phyloP scores from a whole-genome alignment of 2,888 invertebrate species.

The Microctonus brassicae region DNA sequence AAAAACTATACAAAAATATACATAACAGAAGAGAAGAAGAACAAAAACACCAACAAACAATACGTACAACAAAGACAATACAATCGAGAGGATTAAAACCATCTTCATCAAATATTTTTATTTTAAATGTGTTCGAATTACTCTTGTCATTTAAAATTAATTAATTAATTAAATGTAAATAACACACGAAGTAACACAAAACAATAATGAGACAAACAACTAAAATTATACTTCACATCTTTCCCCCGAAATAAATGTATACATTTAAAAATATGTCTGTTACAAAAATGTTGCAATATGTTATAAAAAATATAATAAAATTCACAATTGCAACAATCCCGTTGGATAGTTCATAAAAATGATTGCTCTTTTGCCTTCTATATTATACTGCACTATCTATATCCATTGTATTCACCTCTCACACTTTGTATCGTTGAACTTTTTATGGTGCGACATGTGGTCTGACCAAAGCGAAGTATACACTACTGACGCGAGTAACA shows the following conservation, averaged over 20 bases:
- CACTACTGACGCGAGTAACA: constrained; percentile 11
- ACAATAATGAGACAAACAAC: neutral
- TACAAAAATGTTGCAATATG: no score
- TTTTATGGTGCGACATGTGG: neutral
- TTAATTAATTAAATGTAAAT: constrained; percentile 21
- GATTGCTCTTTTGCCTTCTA: neutral
- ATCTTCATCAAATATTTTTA: neutral
- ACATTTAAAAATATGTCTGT: no score
- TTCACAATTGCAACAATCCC: constrained; percentile 1
- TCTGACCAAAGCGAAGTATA: constrained; percentile 14
- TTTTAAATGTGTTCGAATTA: neutral
- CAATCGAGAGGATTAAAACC: neutral
- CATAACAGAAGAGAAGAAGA: neutral
- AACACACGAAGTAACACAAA: neutral
- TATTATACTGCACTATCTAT: neutral
- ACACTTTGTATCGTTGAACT: neutral
- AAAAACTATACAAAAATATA: neutral
- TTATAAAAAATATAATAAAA: constrained; percentile 8
- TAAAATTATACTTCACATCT: neutral
- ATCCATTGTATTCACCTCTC: neutral
- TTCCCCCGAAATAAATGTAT: no score
- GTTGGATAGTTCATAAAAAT: constrained; percentile 8
- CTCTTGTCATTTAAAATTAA: constrained; percentile 18
- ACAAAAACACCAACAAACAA: neutral
- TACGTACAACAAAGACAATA: neutral